phyloP scores from a whole-genome alignment of 1,140 invertebrate species.

The Aphelinus atriplicis region DNA sequence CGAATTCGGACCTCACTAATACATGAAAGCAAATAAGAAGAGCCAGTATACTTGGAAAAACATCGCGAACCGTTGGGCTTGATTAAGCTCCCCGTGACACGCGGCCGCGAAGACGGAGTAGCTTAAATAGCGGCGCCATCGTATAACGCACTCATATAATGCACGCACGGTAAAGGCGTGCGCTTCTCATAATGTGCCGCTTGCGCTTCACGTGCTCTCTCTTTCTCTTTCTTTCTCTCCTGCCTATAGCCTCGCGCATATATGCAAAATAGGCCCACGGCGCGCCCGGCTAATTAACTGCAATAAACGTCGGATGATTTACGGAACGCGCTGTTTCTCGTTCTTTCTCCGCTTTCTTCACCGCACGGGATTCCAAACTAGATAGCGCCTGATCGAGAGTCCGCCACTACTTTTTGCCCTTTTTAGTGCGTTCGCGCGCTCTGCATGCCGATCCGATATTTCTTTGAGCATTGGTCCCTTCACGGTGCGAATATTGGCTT shows the following conservation, averaged over 20 bases:
- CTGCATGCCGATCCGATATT: background rate
- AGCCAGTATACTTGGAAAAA: background rate
- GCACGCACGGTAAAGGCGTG: too few relatives aligned
- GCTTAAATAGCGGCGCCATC: slow-evolving; percentile 42
- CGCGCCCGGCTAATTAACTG: slow-evolving; percentile 55
- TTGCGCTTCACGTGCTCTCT: too few relatives aligned
- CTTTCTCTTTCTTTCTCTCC: background rate
- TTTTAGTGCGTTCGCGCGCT: slow-evolving; percentile 21
- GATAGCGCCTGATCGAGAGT: too few relatives aligned
- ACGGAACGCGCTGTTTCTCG: slow-evolving; percentile 45
- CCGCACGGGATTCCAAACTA: background rate
- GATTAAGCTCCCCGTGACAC: background rate
- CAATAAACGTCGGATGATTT: slow-evolving; percentile 59
- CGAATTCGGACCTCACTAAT: too few relatives aligned
- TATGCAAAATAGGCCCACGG: slow-evolving; percentile 49
- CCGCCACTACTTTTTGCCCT: slow-evolving; percentile 8
- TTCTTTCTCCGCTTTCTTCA: slow-evolving; percentile 21
- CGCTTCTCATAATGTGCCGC: too few relatives aligned
- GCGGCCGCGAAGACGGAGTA: slow-evolving; percentile 21
- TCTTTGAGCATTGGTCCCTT: too few relatives aligned
- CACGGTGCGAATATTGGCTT: too few relatives aligned
- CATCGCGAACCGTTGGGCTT: background rate
- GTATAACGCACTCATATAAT: slow-evolving; percentile 29
- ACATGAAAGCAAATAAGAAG: background rate
- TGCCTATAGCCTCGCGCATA: slow-evolving; percentile 18